Base-by-base conservation (phyloP, 2,113 vertebrate genomes). In the Xiphophorus maculatus region DNA sequence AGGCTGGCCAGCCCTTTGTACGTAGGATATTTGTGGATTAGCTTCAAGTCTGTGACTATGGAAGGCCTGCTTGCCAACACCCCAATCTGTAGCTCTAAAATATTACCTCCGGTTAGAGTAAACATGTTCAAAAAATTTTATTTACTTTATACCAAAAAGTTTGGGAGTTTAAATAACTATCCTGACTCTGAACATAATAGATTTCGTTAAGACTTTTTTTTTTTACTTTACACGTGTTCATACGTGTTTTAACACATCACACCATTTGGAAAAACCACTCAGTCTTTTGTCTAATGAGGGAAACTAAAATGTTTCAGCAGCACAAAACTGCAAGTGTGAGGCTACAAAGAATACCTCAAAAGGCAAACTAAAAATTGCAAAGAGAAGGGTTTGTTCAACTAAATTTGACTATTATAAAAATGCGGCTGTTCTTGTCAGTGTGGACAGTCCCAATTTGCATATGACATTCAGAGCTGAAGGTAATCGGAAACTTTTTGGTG, bases 191-290 rank as follows among this genome's bases (percentile, higher is more conserved):
- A 65, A 70, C 14, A 65, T 9, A 19, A 33, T 1, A 22, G 3
- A 63, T 54, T 15, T n/a, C 27, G 40, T 66, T 22, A 42, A 22
- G 35, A n/a, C 66, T 25, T 22, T 35, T 32, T 29, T 32, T 54
- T 13, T n/a, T 60, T 2, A 12, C 63, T 76, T 35, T 83, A 58
- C 32, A 32, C 77, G 32, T 79, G 64, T 74, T 83, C 74, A 13
- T 14, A 12, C 32, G 13, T 84, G 48, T 77, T 63, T 37, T 35
- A 71, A 48, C 60, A 44, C 28, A 28, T 58, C 64, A 40, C 11
- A n/a, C 10, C 35, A 37, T 37, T 37, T 37, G 19, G 22, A 54
- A 19, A 22, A 54, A 58, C 22, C 9, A 8, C 51, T n/a, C 51
- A 58, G 51, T 58, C 25, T 58, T 25, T 6, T n/a, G 25, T n/a